Evolutionary conservation across 2,888 invertebrate species (phyloP), one percentile per base, ranked within the genome.

Genomic region (Clepsis dumicolana): DNA sequence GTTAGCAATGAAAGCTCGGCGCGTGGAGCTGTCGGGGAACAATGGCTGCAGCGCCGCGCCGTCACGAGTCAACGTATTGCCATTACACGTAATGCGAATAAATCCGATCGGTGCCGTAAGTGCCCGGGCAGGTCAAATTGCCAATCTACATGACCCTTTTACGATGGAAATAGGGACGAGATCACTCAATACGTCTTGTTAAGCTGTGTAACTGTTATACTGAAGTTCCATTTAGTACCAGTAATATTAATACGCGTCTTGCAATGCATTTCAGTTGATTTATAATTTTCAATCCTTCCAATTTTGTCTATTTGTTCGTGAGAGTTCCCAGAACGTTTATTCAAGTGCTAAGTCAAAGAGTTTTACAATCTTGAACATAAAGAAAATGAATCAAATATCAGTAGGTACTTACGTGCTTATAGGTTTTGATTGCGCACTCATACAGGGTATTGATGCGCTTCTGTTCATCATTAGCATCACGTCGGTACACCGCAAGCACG

Each of bases 401-500:
- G 2, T 2, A 7, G 1, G 0, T 44, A 8, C 8, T 18, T 44
- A 18, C 8, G 44, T 16, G 41, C n/a, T 4, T 41, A 73, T 74
- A 69, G 70, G 68, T 70, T 63, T 70, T 65, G 64, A 68, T 76
- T 77, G 76, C 75, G 75, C 74, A 72, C 72, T 75, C 71, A 64
- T 71, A 72, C 72, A 64, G 65, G 73, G 74, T 67, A 74, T 75
- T 74, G 76, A 74, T 77, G 77, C 77, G 77, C 77, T 79, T 80
- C 76, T 77, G 76, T 77, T 75, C 71, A 77, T 77, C 75, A 79
- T 79, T 79, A 80, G 76, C 78, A 76, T 78, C 80, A 76, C 74
- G 75, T 74, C 70, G 74, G 66, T 75, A 70, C 70, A 73, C 77
- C 75, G 80, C 75, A 72, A 72, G 73, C 66, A 50, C 67, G 18